Evolutionary conservation across 2,113 vertebrate species (phyloP), one percentile per base, ranked within the genome.

Genomic region (Danionella cerebrum): DNA sequence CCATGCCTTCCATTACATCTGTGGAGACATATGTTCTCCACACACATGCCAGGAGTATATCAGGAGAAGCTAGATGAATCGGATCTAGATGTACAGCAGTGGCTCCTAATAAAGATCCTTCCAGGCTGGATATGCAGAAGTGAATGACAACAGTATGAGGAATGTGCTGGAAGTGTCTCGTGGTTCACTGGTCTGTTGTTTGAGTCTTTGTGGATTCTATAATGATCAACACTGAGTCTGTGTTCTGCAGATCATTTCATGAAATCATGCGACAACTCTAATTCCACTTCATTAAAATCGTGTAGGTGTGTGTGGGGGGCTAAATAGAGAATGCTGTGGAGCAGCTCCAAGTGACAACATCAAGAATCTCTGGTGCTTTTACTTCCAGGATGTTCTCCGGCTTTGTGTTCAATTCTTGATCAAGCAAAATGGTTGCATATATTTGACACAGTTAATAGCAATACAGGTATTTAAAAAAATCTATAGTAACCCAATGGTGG

Each of bases 281-380:
- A 64, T 64, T 64, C 18, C 60, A 64, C 60, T 47, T 63, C 59
- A 63, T 45, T 64, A 64, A 64, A 48, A 48, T 22, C 36, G 60
- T 64, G 60, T 35, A 48, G 41, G 59, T 64, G 44, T 47, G 58
- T 64, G 60, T 35, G 29, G 11, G 44, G 19, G 1, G 29, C 27
- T 35, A 35, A 35, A 62, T 31, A 45, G 9, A 62, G 33, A 62
- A 47, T 31, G 27, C 18, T 45, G 58, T 45, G 58, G 33, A 45
- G 58, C 59, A 45, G 18, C 18, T 35, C 42, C 29, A n/a, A n/a
- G n/a, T n/a, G n/a, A 35, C 24, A 5, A 16, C 39, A 31, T 45
- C 5, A 45, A 60, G 51, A 33, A 31, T 45, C 18, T 45, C 18
- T 4, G 21, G 16, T 12, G 42, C 16, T 45, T 45, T 45, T 21